Percentiles rank a stretch among this genome's conserved stretches.
These are phyloP conservation scores for Phrynosoma blainvillii DNA, from an alignment of 2,113 vertebrate genomes.

Conservation along the genomic window DNA sequence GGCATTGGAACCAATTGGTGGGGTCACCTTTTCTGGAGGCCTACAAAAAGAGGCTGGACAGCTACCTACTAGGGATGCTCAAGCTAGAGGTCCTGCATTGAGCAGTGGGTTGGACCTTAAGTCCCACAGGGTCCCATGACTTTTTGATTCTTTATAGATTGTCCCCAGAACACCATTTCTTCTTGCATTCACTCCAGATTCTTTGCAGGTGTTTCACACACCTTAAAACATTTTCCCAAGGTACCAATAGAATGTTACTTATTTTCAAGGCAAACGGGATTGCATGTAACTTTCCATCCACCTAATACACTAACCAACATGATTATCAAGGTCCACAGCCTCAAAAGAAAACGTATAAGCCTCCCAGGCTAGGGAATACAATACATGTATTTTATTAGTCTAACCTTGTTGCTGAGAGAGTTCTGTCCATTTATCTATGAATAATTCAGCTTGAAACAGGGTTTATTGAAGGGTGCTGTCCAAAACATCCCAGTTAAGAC, in stretches of 20 bases:
- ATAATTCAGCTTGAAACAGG: constrained; percentile 5
- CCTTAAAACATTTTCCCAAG: neutral
- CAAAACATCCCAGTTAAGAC: neutral
- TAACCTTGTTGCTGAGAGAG: constrained; percentile 15
- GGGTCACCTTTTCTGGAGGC: too few species aligned
- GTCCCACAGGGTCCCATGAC: too few species aligned
- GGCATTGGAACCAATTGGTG: too few species aligned
- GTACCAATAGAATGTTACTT: neutral
- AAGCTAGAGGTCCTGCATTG: too few species aligned
- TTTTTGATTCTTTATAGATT: neutral
- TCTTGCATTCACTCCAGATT: too few species aligned
- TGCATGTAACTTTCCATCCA: accelerated
- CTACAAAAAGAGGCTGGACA: too few species aligned
- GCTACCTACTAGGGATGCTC: too few species aligned
- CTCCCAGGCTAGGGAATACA: neutral
- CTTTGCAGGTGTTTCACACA: neutral
- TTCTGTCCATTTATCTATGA: neutral
- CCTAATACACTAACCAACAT: neutral
- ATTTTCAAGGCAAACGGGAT: neutral
- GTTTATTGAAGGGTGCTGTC: neutral
- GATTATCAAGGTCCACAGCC: neutral
- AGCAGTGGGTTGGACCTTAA: too few species aligned
- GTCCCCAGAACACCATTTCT: neutral
- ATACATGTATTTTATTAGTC: neutral
- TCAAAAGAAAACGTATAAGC: neutral